Evolutionary conservation across 2,797 vertebrate genomes (phyloP).

Genomic region (Aselliscus stoliczkanus): DNA sequence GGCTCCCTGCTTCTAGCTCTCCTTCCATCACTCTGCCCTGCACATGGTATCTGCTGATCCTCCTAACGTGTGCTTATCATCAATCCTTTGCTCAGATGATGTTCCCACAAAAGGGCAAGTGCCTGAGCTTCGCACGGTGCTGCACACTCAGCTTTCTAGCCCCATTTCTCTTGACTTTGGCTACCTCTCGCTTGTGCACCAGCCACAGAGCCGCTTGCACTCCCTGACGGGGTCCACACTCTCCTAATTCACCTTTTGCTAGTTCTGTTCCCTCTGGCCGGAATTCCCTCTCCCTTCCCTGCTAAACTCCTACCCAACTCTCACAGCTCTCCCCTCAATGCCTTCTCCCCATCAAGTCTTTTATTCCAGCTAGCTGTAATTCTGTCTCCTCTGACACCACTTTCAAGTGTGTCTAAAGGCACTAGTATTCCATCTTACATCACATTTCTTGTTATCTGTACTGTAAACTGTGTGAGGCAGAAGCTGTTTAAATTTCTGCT

Average conservation of each 20-base stretch:
- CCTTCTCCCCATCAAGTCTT: background rate
- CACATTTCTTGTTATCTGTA: background rate
- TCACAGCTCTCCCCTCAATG: background rate
- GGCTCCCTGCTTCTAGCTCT: background rate
- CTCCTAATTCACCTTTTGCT: background rate
- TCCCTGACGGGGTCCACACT: background rate
- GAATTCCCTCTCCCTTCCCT: background rate
- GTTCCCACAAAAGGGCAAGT: background rate
- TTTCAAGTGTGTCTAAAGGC: background rate
- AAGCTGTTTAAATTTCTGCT: background rate
- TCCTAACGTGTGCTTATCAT: background rate
- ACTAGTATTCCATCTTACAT: background rate
- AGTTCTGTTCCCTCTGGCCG: background rate
- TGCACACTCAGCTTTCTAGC: background rate
- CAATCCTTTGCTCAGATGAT: background rate
- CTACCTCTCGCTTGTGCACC: fast-evolving
- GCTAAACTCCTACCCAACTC: background rate
- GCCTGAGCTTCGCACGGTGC: background rate
- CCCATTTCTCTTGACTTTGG: background rate
- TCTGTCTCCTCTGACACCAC: background rate
- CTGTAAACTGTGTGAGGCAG: background rate
- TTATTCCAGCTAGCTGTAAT: background rate
- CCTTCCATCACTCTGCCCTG: background rate
- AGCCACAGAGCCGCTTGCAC: background rate
- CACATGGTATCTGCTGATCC: background rate